Conservation (phyloP, 2,797 vertebrate genomes). For the Poeciliopsis paucimaculata region DNA sequence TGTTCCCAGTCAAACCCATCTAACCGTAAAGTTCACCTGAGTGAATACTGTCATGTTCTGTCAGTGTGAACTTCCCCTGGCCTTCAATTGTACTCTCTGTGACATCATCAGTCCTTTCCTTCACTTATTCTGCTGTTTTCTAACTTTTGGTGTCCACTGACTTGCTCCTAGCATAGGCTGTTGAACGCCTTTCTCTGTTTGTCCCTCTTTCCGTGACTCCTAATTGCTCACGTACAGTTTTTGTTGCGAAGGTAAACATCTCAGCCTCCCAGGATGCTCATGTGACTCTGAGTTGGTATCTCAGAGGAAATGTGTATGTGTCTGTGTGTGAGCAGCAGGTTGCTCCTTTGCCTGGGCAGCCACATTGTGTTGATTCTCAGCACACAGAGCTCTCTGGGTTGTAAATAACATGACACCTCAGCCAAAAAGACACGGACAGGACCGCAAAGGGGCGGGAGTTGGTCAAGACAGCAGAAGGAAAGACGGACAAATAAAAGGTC, state of each 20-base stretch:
- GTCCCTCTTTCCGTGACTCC: slow-evolving; percentile 33
- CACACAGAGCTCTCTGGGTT: slow-evolving; percentile 65
- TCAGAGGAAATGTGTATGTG: slow-evolving; percentile 4
- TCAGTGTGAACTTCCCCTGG: slow-evolving; percentile 46
- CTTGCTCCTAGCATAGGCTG: slow-evolving; percentile 30
- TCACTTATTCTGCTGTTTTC: slow-evolving; percentile 20
- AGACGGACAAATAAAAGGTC: slow-evolving; percentile 47
- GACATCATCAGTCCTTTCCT: slow-evolving; percentile 29
- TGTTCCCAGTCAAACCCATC: slow-evolving; percentile 49
- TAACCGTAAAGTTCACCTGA: slow-evolving; percentile 59
- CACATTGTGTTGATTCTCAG: slow-evolving; percentile 56
- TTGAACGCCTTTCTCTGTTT: slow-evolving; percentile 42
- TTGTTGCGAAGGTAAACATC: slow-evolving; percentile 63
- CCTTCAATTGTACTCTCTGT: slow-evolving; percentile 29
- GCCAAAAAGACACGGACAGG: slow-evolving; percentile 47
- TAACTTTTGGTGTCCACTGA: slow-evolving; percentile 22
- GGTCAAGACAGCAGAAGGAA: slow-evolving; percentile 60
- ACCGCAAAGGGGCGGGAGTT: slow-evolving; percentile 38
- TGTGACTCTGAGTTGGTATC: slow-evolving; percentile 35
- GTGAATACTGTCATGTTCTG: slow-evolving; percentile 54
- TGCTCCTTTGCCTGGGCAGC: slow-evolving; percentile 65
- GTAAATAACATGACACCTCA: slow-evolving; percentile 69
- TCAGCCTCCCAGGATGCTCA: slow-evolving; percentile 61
- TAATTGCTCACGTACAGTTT: slow-evolving; percentile 48
- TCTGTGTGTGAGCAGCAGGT: slow-evolving; percentile 53